These are phyloP conservation scores for Pangasianodon gigas DNA, from an alignment of 2,113 vertebrate species.

Conservation along the genomic window DNA sequence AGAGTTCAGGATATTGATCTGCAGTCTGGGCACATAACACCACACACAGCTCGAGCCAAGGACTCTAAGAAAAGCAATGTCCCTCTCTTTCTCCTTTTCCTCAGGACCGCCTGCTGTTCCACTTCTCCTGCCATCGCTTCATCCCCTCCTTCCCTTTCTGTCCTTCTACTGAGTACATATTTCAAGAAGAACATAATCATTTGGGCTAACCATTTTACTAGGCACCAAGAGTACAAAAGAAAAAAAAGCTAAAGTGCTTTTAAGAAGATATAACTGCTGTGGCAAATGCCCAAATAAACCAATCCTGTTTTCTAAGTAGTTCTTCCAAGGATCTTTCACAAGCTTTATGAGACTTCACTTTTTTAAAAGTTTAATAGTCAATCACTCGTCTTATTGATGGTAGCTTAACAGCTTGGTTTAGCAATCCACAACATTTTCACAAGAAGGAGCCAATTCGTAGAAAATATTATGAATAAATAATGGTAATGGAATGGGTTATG, in stretches of 20 bases:
- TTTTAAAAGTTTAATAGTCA: neutral
- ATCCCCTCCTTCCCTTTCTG: slow-evolving; percentile 58
- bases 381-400: neutral
- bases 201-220: neutral
- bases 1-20: slow-evolving; percentile 71
- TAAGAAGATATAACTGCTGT: neutral
- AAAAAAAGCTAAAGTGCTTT: neutral
- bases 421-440: neutral
- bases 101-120: slow-evolving; percentile 16
- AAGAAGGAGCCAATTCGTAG: neutral
- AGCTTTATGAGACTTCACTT: neutral
- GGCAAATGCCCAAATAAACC: neutral
- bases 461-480: neutral
- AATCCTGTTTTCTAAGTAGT: neutral
- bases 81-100: neutral
- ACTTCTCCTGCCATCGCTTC: slow-evolving; percentile 40
- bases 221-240: neutral
- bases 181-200: neutral
- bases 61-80: slow-evolving; percentile 64
- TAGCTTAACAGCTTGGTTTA: neutral
- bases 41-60: slow-evolving; percentile 58
- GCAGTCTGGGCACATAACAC: slow-evolving; percentile 64
- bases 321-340: neutral
- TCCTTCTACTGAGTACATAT: neutral
- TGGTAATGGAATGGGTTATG: neutral